Base-by-base conservation (phyloP, 2,113 vertebrate genomes). In the Cynoglossus semilaevis region DNA sequence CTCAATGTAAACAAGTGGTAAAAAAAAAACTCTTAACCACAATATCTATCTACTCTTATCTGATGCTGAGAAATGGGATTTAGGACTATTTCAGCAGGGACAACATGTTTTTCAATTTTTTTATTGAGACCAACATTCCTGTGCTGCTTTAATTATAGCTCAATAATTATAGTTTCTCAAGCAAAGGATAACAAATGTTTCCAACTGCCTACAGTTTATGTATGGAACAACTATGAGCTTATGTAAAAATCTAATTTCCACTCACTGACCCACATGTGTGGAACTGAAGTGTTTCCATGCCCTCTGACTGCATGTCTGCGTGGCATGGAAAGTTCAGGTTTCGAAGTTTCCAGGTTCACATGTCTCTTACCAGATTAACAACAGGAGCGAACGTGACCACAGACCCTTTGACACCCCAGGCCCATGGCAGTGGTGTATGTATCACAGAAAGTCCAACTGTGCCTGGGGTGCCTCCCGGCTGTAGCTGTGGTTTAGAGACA, bases 261-360 rank as follows among this genome's bases (percentile, higher is more conserved):
- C 60, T 64, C 29, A 7, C 16, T 82, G 79, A 78, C 76, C 78
- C 73, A 74, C 55, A 63, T 49, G 44, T 65, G 61, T 62, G 40
- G 45, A 67, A 45, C 22, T 62, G 45, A 42, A 55, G 67, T 67
- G 65, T 77, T 75, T 85, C 66, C 58, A 56, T 83, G 63, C 63
- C 71, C 49, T 63, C 51, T 43, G 66, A 73, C 40, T 40, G 63
- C 80, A 74, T 72, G 69, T 70, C 73, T 72, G 45, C 76, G 76
- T 81, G 58, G 74, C 47, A 61, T 56, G 44, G 74, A 79, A 77
- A 84, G 86, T 83, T 88, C 72, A 85, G 60, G 63, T 85, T 84
- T 73, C 79, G 43, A 45, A 44, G 45, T 67, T 69, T 60, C 54
- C 58, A 72, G 68, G 71, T 76, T 81, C 77, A 80, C 76, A 75